Base-by-base conservation (phyloP, 1,140 invertebrate species). In the Latrodectus geometricus region DNA sequence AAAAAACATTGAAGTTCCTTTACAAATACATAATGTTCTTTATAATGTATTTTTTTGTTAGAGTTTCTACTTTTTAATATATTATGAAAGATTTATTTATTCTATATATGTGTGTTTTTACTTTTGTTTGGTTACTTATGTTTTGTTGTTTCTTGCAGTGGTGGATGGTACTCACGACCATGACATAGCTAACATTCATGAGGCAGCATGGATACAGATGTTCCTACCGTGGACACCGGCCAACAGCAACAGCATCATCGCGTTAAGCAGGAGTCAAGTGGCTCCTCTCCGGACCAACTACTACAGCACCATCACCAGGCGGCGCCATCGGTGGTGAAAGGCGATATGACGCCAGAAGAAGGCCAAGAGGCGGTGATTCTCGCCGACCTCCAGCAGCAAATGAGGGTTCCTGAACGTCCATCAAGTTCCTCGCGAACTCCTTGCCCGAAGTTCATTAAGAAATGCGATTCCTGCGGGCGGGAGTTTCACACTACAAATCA, bases 141-240 rank as follows among this genome's bases (percentile, higher is more conserved):
- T 21, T 5, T 52, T 52, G 54, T 81, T 72, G 11, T 54, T 48
- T 70, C 52, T 86, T 86, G 23, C 83, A 86, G 83, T 86, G 83
- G 83, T 86, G 83, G 83, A 86, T 78, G 83, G 83, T 48, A 86
- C 83, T 86, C 75, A 78, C 83, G 74, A 78, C 83, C 83, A 86
- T 86, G 83, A 86, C 83, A 86, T 86, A 86, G 75, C 83, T 68
- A 35, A 81, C 65, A 72, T 80, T 81, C 54, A 80, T 80, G 86
- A 80, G 69, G 78, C 86, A 87, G 77, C 86, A 87, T 87, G 86
- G 86, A 87, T 75, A 74, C 86, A 80, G 86, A 87, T 80, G 86
- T 80, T 80, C 86, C 86, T 80, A 80, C 77, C 70, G 86, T 80
- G 86, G 86, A 87, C 86, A 87, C 86, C 69, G 86, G 86, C 75